A percentile compares a stretch with the other conserved stretches of the same genome.
phyloP scores from a whole-genome alignment of 2,113 vertebrate genomes.

The Tragelaphus scriptus region DNA sequence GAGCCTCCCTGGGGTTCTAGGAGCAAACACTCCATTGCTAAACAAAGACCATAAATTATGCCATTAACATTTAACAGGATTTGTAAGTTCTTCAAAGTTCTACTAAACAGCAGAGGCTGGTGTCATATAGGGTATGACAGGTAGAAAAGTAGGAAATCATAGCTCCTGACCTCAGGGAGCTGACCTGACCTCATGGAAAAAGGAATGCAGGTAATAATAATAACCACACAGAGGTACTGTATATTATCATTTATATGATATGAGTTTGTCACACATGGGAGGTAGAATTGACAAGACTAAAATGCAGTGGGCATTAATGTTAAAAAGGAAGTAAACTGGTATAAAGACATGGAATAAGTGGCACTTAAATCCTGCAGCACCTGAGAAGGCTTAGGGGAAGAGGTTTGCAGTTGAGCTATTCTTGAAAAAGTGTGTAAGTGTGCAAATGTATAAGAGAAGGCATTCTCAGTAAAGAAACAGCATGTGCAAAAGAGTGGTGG shows the following conservation, averaged over 20 bases:
- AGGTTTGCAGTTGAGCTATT: neutral
- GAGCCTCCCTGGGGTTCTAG: neutral
- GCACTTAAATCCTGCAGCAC: neutral
- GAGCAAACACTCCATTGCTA: neutral
- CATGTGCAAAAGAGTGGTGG: neutral
- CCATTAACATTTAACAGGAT: neutral
- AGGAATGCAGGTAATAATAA: neutral
- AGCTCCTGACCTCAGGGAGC: neutral
- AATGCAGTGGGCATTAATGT: neutral
- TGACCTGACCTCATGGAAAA: neutral
- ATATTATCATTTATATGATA: neutral
- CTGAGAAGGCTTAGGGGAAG: neutral
- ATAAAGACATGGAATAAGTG: neutral
- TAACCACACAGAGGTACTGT: neutral
- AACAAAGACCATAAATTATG: neutral
- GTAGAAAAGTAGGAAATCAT: neutral
- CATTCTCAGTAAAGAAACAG: neutral
- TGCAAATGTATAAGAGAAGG: neutral
- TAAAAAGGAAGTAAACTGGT: neutral
- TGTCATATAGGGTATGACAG: neutral
- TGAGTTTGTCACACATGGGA: rapidly evolving
- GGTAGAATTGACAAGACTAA: neutral
- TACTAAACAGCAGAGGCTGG: neutral
- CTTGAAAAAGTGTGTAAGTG: neutral
- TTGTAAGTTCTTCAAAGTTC: neutral